Conservation (phyloP, 2,113 vertebrate species). For the Amblyornis subalaris region DNA sequence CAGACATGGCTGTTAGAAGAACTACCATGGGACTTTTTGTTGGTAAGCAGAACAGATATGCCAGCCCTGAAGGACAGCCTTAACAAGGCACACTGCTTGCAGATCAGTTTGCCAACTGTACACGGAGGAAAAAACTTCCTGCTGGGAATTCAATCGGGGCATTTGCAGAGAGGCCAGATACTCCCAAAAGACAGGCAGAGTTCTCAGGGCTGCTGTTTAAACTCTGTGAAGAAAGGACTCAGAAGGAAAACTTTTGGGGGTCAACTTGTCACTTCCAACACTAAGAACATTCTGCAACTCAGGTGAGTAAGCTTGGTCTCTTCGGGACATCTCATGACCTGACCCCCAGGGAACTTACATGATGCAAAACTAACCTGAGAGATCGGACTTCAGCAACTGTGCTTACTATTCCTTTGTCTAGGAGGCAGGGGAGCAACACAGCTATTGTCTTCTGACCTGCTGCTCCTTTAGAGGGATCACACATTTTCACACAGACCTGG, state of each 20-base stretch:
- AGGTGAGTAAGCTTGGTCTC: neutral
- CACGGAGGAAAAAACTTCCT: neutral
- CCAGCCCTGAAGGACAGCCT: neutral
- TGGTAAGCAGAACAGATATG: neutral
- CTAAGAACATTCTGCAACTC: neutral
- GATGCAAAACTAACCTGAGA: constrained; percentile 80
- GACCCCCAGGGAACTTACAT: accelerated
- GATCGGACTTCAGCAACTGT: constrained; percentile 91
- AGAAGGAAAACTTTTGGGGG: neutral
- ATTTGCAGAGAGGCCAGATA: neutral
- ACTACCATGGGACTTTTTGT: neutral
- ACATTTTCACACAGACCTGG: constrained; percentile 95
- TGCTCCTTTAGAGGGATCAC: constrained; percentile 87
- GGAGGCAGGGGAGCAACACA: constrained; percentile 88
- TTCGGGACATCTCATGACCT: neutral
- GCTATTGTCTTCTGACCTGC: constrained; percentile 86
- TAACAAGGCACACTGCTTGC: neutral
- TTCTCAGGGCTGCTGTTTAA: neutral
- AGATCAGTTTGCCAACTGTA: neutral
- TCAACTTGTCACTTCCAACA: neutral
- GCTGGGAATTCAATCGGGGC: neutral
- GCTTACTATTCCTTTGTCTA: constrained; percentile 95
- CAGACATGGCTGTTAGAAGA: neutral
- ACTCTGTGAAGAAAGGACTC: neutral
- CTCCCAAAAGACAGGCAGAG: neutral